Evolutionary conservation across 2,888 invertebrate species (phyloP), one percentile per base, ranked within the genome.

Genomic region (Aplocera efformata): DNA sequence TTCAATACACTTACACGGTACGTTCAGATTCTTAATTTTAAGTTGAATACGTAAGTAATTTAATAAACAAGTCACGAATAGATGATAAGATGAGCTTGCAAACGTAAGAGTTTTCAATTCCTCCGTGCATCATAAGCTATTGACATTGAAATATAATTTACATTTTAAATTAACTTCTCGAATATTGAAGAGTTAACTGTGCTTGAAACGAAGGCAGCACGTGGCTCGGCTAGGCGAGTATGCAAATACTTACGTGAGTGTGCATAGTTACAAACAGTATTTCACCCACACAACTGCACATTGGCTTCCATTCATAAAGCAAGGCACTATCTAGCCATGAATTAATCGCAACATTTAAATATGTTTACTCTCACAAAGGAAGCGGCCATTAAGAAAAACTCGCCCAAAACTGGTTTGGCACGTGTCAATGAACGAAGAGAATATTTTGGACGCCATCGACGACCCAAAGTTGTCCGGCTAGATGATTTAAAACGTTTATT

Each of bases 321-420:
- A 72, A 75, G 74, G 74, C 71, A 82, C 82, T 81, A 85, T 79
- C 81, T 74, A 82, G 78, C 85, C 72, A 85, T 86, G 88, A 86
- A 88, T 88, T 88, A 86, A 88, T 88, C 84, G 88, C 88, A 84
- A 86, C 85, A 83, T 88, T 86, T 83, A 83, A 88, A 86, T 86
- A 84, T 82, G 83, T 85, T 84, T 82, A 84, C 82, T 76, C 82
- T 80, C 60, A 84, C 84, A 83, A 83, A 85, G 82, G 86, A 85
- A 85, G 82, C 83, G 78, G 74, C 83, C 86, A 85, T 86, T 86
- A 72, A 85, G 78, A 81, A 85, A 85, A 85, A 80, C 81, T 77
- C 59, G 78, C 75, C 77, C 72, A 69, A 74, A 88, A 86, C 85
- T 65, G 84, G 88, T 86, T 86, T 73, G 73, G 86, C 88, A 82